phyloP scores from a whole-genome alignment of 2,113 vertebrate genomes.

The Odocoileus virginianus region DNA sequence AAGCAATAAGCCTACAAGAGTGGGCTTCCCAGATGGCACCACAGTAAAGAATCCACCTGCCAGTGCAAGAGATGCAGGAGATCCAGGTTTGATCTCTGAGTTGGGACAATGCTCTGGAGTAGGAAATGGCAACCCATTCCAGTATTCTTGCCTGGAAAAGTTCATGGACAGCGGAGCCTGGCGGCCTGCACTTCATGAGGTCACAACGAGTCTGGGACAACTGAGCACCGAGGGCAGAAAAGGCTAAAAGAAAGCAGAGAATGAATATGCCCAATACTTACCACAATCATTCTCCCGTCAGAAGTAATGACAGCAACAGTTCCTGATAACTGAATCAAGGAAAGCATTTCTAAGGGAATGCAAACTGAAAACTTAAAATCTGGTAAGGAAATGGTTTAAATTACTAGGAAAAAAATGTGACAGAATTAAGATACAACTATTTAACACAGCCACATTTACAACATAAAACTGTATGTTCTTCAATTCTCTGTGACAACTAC shows the following conservation, averaged over 20 bases:
- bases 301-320: constrained; percentile 97
- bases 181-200: neutral
- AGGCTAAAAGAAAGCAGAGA: neutral
- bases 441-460: neutral
- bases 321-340: constrained; percentile 85
- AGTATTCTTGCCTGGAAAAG: neutral
- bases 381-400: neutral
- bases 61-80: neutral
- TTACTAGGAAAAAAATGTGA: neutral
- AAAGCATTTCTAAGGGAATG: constrained; percentile 46
- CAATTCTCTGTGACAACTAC: neutral
- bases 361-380: neutral
- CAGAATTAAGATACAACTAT: neutral
- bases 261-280: constrained; percentile 76
- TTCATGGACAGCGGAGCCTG: neutral
- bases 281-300: constrained; percentile 98
- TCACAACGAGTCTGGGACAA: neutral
- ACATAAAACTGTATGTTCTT: neutral
- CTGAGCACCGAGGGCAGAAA: neutral
- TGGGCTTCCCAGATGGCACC: neutral
- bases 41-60: neutral
- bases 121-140: neutral
- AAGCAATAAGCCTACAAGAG: neutral
- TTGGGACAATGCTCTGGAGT: neutral
- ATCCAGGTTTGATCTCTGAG: neutral